A percentile compares a stretch with the other conserved stretches of the same genome.
These are phyloP conservation scores for Stictonetta naevosa DNA, from an alignment of 2,113 vertebrate genomes.

Conservation along the genomic window DNA sequence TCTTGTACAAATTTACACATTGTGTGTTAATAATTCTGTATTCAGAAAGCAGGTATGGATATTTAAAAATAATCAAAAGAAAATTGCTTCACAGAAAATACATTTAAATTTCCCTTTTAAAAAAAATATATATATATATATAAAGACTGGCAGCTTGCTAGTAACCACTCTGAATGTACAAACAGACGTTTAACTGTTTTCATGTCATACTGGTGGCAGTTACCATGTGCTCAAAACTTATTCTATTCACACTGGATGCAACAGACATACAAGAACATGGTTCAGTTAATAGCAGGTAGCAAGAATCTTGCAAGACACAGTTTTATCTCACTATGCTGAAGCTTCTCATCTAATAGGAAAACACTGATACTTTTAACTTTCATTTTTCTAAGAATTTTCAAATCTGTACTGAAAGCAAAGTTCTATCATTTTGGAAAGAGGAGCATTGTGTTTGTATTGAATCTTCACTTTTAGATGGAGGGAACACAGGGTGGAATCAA, in stretches of 20 bases:
- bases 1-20: background rate
- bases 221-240: background rate
- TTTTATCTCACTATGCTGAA: background rate
- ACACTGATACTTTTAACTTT: background rate
- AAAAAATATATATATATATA: too few relatives aligned
- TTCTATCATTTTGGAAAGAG: background rate
- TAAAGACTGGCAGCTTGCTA: background rate
- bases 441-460: accelerated
- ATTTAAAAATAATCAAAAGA: constrained; percentile 15
- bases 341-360: background rate
- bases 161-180: background rate
- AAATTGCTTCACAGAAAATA: background rate
- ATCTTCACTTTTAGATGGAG: background rate
- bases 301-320: background rate
- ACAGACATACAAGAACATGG: background rate
- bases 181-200: background rate
- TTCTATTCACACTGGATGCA: background rate
- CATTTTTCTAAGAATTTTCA: background rate
- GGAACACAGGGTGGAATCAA: background rate
- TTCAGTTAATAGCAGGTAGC: background rate
- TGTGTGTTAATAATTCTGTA: constrained; percentile 20
- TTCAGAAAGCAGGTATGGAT: constrained; percentile 8
- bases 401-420: background rate
- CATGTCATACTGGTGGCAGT: background rate
- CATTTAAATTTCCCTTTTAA: background rate